These are phyloP conservation scores for Callyntrura sp. DNA, from an alignment of 2,888 invertebrate species.

Conservation along the genomic window DNA sequence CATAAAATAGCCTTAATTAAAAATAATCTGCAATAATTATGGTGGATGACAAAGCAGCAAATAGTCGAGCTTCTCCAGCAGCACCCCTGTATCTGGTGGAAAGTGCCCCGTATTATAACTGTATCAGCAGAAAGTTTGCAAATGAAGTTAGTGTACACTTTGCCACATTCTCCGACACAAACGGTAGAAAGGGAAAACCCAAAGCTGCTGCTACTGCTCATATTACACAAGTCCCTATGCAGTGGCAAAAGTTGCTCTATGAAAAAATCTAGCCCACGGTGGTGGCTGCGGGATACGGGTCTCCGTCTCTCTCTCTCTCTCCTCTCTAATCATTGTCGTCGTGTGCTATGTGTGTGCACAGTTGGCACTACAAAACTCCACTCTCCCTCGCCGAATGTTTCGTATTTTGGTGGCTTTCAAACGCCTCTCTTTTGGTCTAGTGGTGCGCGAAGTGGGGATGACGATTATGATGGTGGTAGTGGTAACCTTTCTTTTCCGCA, in stretches of 20 bases:
- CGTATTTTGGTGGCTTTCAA: slow-evolving; percentile 6
- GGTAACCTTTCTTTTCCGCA: slow-evolving; percentile 26
- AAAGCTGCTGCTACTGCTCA: background rate
- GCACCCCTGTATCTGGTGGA: too few relatives aligned
- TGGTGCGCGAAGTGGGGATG: background rate
- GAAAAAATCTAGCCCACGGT: too few relatives aligned
- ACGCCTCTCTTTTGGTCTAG: background rate
- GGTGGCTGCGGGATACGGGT: too few relatives aligned
- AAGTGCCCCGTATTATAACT: background rate
- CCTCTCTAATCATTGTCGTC: slow-evolving; percentile 39
- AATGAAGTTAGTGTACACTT: slow-evolving; percentile 13
- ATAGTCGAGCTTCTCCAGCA: too few relatives aligned
- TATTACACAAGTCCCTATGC: background rate
- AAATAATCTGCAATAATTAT: slow-evolving; percentile 23
- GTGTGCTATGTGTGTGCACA: slow-evolving; percentile 24
- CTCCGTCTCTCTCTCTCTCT: background rate
- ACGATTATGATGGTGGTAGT: slow-evolving; percentile 7
- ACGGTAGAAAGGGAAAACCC: background rate
- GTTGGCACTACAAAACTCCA: slow-evolving; percentile 55
- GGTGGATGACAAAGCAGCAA: background rate
- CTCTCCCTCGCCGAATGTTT: background rate
- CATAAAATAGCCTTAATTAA: background rate
- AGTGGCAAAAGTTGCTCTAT: background rate
- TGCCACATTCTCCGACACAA: background rate
- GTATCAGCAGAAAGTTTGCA: slow-evolving; percentile 37